Conservation (phyloP, 2,797 vertebrate genomes). For the Botia almorhae region DNA sequence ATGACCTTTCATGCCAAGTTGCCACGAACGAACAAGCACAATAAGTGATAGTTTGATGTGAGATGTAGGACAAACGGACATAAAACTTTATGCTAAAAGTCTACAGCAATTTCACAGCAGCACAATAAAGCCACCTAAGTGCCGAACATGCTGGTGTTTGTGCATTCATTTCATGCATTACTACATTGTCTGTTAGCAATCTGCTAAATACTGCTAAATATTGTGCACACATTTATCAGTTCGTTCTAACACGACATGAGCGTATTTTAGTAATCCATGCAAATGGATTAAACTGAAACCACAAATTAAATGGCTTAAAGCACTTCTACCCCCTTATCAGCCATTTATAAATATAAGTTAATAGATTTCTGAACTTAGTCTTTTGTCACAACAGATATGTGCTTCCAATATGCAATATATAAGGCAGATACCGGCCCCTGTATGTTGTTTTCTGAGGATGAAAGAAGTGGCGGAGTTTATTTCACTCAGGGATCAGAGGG, state of each 20-base stretch:
- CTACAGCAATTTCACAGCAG: no score
- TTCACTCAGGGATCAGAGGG: no score
- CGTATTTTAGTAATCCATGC: not conserved
- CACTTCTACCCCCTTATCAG: no score
- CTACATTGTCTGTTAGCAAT: no score
- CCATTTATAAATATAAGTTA: not conserved
- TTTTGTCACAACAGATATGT: not conserved
- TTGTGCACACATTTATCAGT: not conserved
- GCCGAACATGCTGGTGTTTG: not conserved
- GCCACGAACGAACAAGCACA: not conserved
- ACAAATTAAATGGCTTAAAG: not conserved
- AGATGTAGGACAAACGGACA: no score
- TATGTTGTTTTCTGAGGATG: not conserved
- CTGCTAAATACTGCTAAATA: no score
- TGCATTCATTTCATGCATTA: no score
- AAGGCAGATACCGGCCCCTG: not conserved
- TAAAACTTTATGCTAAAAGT: no score
- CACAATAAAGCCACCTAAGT: no score
- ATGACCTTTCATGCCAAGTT: slow-evolving; percentile 11
- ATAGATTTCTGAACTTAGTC: not conserved
- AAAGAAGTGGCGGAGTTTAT: not conserved
- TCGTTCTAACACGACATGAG: not conserved
- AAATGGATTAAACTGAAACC: not conserved
- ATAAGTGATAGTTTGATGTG: no score
- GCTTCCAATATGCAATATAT: not conserved